phyloP scores from a whole-genome alignment of 2,888 invertebrate species.

The Dugesia japonica region DNA sequence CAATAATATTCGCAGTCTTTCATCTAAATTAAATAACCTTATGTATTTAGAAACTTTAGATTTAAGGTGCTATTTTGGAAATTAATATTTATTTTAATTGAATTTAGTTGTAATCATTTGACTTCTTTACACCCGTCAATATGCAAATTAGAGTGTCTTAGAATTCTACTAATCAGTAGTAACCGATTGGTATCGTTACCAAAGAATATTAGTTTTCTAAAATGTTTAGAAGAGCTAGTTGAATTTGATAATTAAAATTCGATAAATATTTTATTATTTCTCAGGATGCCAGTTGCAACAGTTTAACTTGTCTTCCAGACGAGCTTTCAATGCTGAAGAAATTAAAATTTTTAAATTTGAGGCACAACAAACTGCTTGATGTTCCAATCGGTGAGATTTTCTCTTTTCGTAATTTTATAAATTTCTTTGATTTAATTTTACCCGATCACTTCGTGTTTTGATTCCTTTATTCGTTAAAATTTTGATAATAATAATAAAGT shows the following conservation, averaged over 20 bases:
- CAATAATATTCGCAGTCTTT: constrained; percentile 1
- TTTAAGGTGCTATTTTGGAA: neutral
- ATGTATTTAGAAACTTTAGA: neutral
- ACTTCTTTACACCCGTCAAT: neutral
- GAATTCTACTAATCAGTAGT: neutral
- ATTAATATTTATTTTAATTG: too few relatives aligned
- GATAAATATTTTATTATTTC: too few relatives aligned
- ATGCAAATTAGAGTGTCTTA: constrained; percentile 4
- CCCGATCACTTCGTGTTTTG: neutral
- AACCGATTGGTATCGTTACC: neutral
- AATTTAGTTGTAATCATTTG: neutral
- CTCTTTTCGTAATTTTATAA: neutral
- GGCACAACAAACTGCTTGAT: constrained; percentile 24
- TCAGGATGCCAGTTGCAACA: constrained; percentile 25
- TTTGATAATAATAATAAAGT: too few relatives aligned
- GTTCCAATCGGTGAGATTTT: constrained; percentile 1
- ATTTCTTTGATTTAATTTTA: neutral
- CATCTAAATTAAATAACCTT: neutral
- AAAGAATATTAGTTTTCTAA: neutral
- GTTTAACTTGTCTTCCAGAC: constrained; percentile 22
- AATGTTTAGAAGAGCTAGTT: neutral
- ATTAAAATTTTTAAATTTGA: neutral
- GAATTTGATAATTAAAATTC: too few relatives aligned
- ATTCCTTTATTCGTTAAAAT: too few relatives aligned
- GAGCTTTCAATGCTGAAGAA: neutral